A percentile compares a stretch with the other conserved stretches of the same genome.
Evolutionary conservation across 30 jellyfish, hydroid and myxozoan species (phyloP).

Genomic region (Chironex yamaguchii): DNA sequence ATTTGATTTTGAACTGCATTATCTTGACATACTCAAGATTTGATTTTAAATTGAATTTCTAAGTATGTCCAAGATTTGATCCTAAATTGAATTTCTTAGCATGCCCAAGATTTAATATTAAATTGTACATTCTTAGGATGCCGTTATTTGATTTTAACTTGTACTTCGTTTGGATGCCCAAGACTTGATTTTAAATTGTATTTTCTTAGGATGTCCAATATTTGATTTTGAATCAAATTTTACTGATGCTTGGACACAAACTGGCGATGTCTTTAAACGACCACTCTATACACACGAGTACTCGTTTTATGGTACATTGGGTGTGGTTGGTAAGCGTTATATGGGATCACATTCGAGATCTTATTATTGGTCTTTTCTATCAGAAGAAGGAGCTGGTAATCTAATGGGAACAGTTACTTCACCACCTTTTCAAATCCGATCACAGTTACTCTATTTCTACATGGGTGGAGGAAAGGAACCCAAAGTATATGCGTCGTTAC

Average conservation of each 20-base stretch:
- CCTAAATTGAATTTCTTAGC: too few relatives aligned
- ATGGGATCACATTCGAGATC: conserved; percentile 31
- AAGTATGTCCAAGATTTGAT: too few relatives aligned
- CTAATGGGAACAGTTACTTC: conserved; percentile 65
- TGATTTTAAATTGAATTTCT: too few relatives aligned
- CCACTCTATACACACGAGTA: conserved; percentile 34
- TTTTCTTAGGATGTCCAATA: conserved; percentile 73
- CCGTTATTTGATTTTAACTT: too few relatives aligned
- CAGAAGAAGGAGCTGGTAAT: not conserved
- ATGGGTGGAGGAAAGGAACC: conserved; percentile 65
- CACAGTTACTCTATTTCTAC: conserved; percentile 24
- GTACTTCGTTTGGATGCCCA: too few relatives aligned
- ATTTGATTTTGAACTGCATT: too few relatives aligned
- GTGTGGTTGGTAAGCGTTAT: conserved; percentile 48
- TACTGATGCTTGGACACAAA: conserved; percentile 34
- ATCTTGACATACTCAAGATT: too few relatives aligned
- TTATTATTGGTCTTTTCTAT: conserved; percentile 11
- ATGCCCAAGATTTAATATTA: too few relatives aligned
- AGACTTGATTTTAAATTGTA: too few relatives aligned
- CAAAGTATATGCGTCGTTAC: conserved; percentile 9
- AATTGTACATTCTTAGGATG: too few relatives aligned
- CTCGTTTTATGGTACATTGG: not conserved
- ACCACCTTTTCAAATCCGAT: conserved; percentile 54
- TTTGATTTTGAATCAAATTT: conserved; percentile 61
- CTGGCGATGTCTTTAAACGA: conserved; percentile 49